Base-by-base conservation (phyloP, 2,888 invertebrate species). In the Thymelicus acteon region DNA sequence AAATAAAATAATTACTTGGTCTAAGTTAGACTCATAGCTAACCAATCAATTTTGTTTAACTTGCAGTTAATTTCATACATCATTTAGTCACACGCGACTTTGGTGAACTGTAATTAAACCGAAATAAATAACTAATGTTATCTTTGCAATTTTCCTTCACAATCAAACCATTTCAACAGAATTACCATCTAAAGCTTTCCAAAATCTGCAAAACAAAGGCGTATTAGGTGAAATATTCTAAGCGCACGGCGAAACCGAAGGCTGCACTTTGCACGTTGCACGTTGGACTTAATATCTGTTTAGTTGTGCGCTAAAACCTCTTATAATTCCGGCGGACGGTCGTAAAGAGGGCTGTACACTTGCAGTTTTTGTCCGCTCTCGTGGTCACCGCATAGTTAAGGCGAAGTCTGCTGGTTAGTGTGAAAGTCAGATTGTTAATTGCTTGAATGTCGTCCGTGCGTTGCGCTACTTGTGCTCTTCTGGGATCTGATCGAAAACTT, bases 331-430 rank as follows among this genome's bases (percentile, higher is more conserved):
- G 79, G 78, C 80, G 80, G 76, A 73, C 75, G 80, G 82, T 85
- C 90, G 90, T 92, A 90, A 90, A 91, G 88, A 89, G 85, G 80
- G 78, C 77, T 80, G 82, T 86, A 85, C 87, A 85, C 89, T 86
- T 87, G 89, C 88, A 91, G 91, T 93, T 93, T 93, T 93, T 93
- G 91, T 37, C 86, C 83, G 84, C 82, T 81, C 80, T 82, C 85
- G 89, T 87, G 89, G 91, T 89, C 91, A 92, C 91, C 85, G 92
- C 92, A 90, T 85, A 83, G 85, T 93, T 92, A 92, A 90, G 90
- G 89, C 77, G 82, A 57, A 77, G 82, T 40, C 52, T 40, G 10
- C 10, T 6, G 12, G 47, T 58, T 48, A 58, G 48, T 58, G 48
- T 58, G 24, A 0, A 47, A 39, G 57, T 65, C 19, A 13, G 44